phyloP scores from a whole-genome alignment of 2,113 vertebrate species.

The Rhinogobius similis region DNA sequence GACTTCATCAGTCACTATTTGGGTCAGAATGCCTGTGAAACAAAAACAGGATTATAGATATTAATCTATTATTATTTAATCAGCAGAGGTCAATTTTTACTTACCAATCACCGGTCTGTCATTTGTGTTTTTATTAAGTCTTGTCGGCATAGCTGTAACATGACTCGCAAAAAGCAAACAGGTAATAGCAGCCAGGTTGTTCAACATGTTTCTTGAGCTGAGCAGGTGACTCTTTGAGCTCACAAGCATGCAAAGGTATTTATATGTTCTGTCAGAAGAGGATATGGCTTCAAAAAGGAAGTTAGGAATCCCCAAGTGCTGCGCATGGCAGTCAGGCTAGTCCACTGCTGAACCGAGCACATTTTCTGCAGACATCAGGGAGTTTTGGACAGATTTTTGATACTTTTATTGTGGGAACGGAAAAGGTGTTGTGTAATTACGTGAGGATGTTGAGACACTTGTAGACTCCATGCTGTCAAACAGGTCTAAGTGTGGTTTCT shows the following conservation, averaged over 20 bases:
- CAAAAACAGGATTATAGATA: constrained; percentile 3
- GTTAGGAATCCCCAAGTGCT: constrained; percentile 54
- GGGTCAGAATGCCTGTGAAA: constrained; percentile 76
- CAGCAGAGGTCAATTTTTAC: not conserved
- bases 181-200: not conserved
- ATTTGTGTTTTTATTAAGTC: constrained; percentile 32
- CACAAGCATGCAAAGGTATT: constrained; percentile 1
- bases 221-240: not conserved
- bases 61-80: not conserved
- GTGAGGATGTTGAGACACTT: not conserved
- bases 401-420: not conserved
- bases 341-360: constrained; percentile 33
- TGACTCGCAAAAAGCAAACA: constrained; percentile 29
- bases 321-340: constrained; percentile 14
- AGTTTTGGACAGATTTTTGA: constrained; percentile 40
- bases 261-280: constrained; percentile 10
- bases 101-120: constrained; percentile 73
- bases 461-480: constrained; percentile 11
- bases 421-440: not conserved
- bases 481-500: constrained; percentile 2
- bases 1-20: constrained; percentile 66
- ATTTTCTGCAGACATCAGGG: constrained; percentile 27
- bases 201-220: constrained; percentile 17
- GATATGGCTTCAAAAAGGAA: constrained; percentile 51
- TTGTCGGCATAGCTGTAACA: constrained; percentile 34